Evolutionary conservation across 2,888 invertebrate species (phyloP), one percentile per base, ranked within the genome.

Genomic region (Tanaodytes sp.): DNA sequence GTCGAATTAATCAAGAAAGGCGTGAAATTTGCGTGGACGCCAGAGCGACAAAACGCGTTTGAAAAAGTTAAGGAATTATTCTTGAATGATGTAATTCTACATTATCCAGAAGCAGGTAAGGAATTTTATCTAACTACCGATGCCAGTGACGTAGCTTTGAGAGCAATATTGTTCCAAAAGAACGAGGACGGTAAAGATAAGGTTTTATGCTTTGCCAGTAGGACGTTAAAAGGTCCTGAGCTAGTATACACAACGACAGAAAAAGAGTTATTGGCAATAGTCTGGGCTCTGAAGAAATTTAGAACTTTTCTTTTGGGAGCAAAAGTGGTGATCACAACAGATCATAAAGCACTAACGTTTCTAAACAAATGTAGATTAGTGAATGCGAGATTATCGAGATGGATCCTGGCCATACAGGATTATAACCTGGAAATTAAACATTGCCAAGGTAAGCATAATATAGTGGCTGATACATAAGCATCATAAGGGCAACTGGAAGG

Each of bases 331-430:
- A 69, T 80, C 2, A 42, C 67, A 9, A 78, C 77, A 0, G 80
- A 81, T 39, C 78, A 79, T 49, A 73, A 75, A 27, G 71, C 77
- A 1, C 31, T 81, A 1, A 73, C 68, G 0, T 81, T 80, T 48
- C 15, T 81, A n/a, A 55, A 59, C 14, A 66, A 45, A 0, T 80
- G 81, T 46, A 67, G 73, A 27, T 43, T 80, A 2, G 37, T 73
- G 4, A 73, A 61, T 23, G 62, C 71, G 2, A 48, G 79, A 5
- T 18, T 81, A 1, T 74, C 73, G 1, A 40, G 82, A 2, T 81
- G 79, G 77, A 61, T 73, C 1, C 18, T 75, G 0, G 74, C 58
- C 12, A 61, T 79, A 2, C 75, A 78, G 40, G 75, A 76, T 40
- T 80, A 75, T 46, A 48, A 75, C 43, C 71, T 75, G 9, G 51